Evolutionary conservation across 2,888 invertebrate genomes (phyloP), one percentile per base, ranked within the genome.

Genomic region (Strigamia transsilvanica): DNA sequence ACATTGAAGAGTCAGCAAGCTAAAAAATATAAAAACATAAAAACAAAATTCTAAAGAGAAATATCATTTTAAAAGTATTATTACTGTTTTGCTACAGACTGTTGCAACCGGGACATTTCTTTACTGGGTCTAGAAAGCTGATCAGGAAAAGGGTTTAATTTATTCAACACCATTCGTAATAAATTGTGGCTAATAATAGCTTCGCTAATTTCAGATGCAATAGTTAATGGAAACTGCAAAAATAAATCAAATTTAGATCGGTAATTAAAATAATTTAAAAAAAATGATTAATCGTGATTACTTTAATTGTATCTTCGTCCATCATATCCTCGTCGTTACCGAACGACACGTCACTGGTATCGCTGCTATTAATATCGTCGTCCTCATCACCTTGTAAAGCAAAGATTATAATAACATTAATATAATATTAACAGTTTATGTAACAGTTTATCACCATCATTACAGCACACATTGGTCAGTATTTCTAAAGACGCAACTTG

Each of bases 401-500:
- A n/a, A 83, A 80, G 82, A 27, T 13, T 66, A 56, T 6, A 23
- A 1, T 41, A 41, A 10, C 41, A 12, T 10, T 80, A 41, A 80
- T 73, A 2, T 13, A 32, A 23, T 5, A 61, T 61, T 73, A 23
- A 56, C 23, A 12, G 15, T 12, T n/a, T 27, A 12, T 18, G 23
- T 34, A 32, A 46, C 15, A 77, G 18, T 38, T 56, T 46, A 84
- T 88, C 88, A 91, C 92, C 92, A 86, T 92, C 92, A 86, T 90
- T 88, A 42, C 92, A 91, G 86, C 93, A 92, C 81, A 93, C 88
- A 87, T 94, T 94, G 32, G 93, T 91, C 82, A 93, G 88, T 83
- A 93, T 91, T 88, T 94, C 93, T 73, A 93, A 88, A 0, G 92
- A 91, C 86, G 91, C 90, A 85, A 92, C 91, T 86, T 93, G 93